Percentiles rank a stretch among this genome's conserved stretches.
Conservation (phyloP, 1,140 invertebrate species). For the Centruroides sculpturatus region DNA sequence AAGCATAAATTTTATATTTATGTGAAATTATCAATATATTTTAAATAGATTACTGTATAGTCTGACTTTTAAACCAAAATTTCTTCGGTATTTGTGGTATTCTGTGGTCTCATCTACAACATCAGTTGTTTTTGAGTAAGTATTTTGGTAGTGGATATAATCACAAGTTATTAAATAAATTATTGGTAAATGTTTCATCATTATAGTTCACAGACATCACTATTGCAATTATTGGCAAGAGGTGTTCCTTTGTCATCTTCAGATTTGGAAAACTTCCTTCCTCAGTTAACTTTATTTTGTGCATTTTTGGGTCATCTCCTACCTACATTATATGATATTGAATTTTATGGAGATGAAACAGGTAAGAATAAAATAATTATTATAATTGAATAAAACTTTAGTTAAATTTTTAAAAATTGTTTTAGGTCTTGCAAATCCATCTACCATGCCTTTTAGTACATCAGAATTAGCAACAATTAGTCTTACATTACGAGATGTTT, state of each 20-base stretch:
- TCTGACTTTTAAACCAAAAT: constrained; percentile 65
- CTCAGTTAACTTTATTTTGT: constrained; percentile 67
- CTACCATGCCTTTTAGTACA: constrained; percentile 35
- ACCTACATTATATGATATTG: constrained; percentile 72
- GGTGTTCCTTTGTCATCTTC: constrained; percentile 45
- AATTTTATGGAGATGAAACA: constrained; percentile 43
- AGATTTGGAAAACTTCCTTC: constrained; percentile 58
- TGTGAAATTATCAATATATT: no score
- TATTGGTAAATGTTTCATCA: no score
- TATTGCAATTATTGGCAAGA: constrained; percentile 53
- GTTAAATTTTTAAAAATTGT: constrained; percentile 22
- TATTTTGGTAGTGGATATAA: no score
- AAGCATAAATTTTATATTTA: no score
- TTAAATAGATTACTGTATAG: constrained; percentile 49
- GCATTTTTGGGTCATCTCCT: constrained; percentile 65
- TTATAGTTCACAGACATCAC: constrained; percentile 34
- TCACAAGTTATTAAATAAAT: no score
- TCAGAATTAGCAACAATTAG: constrained; percentile 34
- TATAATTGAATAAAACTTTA: no score
- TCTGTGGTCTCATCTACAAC: constrained; percentile 34
- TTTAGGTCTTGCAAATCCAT: constrained; percentile 19
- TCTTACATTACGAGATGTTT: constrained; percentile 46
- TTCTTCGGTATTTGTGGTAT: constrained; percentile 65
- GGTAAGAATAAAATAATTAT: constrained; percentile 13
- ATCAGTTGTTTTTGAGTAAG: constrained; percentile 40